Percentiles rank a stretch among this genome's conserved stretches.
phyloP scores from a whole-genome alignment of 2,888 invertebrate species.

The Rhodophaea formosa region DNA sequence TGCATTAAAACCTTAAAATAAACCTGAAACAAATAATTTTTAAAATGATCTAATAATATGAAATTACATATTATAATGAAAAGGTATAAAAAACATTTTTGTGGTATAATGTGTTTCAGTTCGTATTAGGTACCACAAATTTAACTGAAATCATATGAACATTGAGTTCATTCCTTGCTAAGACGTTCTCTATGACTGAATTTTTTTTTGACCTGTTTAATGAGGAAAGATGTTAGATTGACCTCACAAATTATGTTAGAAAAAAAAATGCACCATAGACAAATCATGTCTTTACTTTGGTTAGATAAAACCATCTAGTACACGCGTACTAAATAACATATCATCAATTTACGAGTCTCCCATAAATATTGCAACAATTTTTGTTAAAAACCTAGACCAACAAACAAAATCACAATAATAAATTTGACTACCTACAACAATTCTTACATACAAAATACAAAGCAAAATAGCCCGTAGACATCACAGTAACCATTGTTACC shows the following conservation, averaged over 20 bases:
- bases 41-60: no score
- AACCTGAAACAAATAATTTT: no score
- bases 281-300: not conserved
- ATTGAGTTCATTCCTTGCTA: no score
- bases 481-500: conserved; percentile 18
- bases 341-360: not conserved
- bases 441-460: not conserved
- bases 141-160: no score
- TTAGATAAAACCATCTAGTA: conserved; percentile 4
- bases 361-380: not conserved
- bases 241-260: not conserved
- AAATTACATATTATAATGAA: no score
- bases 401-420: not conserved
- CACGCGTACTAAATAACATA: conserved; percentile 14
- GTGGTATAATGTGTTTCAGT: not conserved
- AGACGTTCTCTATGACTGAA: no score
- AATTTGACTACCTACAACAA: not conserved
- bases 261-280: no score
- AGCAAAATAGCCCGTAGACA: conserved; percentile 1
- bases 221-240: no score
- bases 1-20: no score
- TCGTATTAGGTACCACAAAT: not conserved
- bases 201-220: no score
- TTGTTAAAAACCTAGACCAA: not conserved
- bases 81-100: not conserved